Base-by-base conservation (phyloP, 2,113 vertebrate species). In the Monopterus albus region DNA sequence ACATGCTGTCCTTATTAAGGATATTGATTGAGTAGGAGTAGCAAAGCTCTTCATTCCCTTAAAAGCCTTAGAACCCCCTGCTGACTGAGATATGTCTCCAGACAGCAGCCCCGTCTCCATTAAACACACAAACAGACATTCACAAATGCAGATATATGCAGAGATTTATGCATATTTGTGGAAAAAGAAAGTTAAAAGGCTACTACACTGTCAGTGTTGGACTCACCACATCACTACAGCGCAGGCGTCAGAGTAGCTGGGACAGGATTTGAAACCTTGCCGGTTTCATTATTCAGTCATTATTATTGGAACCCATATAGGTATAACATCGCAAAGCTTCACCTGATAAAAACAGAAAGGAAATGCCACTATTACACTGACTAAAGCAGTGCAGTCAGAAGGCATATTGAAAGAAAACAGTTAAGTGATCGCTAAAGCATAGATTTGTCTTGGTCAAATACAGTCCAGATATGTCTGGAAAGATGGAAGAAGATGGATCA, bases 221-320 rank as follows among this genome's bases (percentile, higher is more conserved):
- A 95, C 95, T 95, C 89, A 96, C 95, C 95, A 95, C 65, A 89
- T 90, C 35, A 96, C 93, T 73, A 94, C 66, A 1, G 94, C 91
- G 6, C 96, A 97, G 0, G 95, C 95, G n/a, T 96, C 95, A 1
- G 95, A 95, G 42, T 91, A 92, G 78, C 89, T 92, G 2, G 95
- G 95, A 17, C 96, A 96, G 3, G 88, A 81, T 84, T 95, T 95
- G 26, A 93, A 88, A 14, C 95, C 95, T 84, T 96, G 95, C 1
- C 87, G 93, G 92, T 96, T 97, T 81, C n/a, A n/a, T n/a, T n/a
- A n/a, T n/a, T n/a, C 96, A 97, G 82, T 96, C 94, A 0, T 95
- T 92, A 35, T 96, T 95, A 42, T 89, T 95, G 40, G 94, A 94
- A 28, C 94, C 95, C 87, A 95, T 95, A 17, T 95, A 97, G 58